Conservation (phyloP, 1,140 invertebrate genomes). For the Sweltsa coloradensis region DNA sequence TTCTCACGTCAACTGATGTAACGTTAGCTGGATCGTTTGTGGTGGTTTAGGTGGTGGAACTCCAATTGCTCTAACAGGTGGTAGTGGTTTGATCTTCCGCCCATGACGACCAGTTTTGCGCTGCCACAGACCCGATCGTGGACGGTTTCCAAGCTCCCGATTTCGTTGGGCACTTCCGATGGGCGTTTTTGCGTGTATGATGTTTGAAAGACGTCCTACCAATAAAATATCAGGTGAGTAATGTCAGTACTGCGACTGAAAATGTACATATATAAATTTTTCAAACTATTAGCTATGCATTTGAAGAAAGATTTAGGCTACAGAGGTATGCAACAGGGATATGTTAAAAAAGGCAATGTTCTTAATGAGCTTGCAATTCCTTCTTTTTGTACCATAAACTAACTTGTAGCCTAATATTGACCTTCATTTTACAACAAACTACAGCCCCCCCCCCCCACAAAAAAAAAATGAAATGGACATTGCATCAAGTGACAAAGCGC, state of each 20-base stretch:
- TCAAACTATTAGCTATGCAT: no score
- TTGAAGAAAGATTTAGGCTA: background rate
- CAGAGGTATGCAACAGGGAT: background rate
- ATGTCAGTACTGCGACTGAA: no score
- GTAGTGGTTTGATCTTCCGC: constrained; percentile 63
- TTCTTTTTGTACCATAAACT: no score
- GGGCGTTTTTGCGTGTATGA: constrained; percentile 54
- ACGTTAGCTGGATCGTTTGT: background rate
- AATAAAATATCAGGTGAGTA: constrained; percentile 15
- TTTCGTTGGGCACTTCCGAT: constrained; percentile 73
- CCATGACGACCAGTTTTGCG: constrained; percentile 80
- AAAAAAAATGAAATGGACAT: no score
- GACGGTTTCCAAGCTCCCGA: constrained; percentile 76
- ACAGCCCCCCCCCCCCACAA: no score
- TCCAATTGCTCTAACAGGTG: constrained; percentile 34
- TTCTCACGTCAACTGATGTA: no score
- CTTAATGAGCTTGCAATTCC: no score
- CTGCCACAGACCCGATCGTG: constrained; percentile 85
- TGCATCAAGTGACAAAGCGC: no score
- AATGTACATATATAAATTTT: background rate
- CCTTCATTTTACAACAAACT: no score
- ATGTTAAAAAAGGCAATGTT: background rate
- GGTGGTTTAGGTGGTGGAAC: constrained; percentile 7
- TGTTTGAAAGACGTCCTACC: constrained; percentile 71
- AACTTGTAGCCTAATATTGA: no score